Conservation (phyloP, 2,113 vertebrate species). For the Muntiacus reevesi region DNA sequence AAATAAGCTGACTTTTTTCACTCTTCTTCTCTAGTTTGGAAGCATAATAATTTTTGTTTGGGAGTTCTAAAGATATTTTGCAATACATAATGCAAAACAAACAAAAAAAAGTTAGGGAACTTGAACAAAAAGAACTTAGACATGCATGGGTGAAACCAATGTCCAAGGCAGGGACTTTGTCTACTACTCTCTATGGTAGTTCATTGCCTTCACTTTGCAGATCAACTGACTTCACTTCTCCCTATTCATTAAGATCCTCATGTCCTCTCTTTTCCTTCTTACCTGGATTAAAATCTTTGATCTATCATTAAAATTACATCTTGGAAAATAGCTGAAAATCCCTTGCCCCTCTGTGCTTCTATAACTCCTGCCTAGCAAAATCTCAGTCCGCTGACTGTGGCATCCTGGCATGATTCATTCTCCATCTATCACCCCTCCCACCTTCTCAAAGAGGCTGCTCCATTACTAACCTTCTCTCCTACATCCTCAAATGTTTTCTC, state of each 20-base stretch:
- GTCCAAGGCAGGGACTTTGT: not conserved
- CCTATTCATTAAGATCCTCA: not conserved
- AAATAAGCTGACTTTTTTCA: not conserved
- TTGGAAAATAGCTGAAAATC: not conserved
- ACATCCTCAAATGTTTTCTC: not conserved
- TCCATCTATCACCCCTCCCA: not conserved
- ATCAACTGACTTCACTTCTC: not conserved
- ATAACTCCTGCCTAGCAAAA: not conserved
- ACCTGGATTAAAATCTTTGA: not conserved
- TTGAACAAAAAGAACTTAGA: not conserved
- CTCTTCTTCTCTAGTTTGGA: not conserved
- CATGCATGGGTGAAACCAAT: not conserved
- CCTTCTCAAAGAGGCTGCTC: not conserved
- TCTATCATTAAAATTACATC: not conserved
- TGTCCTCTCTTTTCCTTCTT: not conserved
- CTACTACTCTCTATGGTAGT: not conserved
- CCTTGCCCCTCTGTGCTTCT: not conserved
- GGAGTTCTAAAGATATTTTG: not conserved
- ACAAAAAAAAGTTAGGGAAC: not conserved
- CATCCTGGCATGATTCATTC: not conserved
- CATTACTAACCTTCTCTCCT: not conserved
- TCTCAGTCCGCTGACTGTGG: not conserved
- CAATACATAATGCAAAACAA: not conserved
- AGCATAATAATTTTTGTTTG: not conserved
- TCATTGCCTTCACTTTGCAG: not conserved